Evolutionary conservation across 2,113 vertebrate species (phyloP).

Genomic region (Ciconia boyciana): DNA sequence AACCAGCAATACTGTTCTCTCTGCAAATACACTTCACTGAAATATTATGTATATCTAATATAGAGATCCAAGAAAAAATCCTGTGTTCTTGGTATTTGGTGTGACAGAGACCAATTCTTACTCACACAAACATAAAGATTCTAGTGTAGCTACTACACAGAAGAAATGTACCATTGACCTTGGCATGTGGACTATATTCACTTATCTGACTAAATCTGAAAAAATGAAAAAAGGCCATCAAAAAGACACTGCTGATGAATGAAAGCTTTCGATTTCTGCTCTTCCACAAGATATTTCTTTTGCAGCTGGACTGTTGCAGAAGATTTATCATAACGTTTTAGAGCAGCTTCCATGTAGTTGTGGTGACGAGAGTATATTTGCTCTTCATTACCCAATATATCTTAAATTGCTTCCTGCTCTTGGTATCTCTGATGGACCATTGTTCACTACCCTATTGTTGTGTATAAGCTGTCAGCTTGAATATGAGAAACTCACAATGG

Average conservation of each 20-base stretch:
- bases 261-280: conserved; percentile 48
- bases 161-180: neutral
- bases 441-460: conserved; percentile 47
- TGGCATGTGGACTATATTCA: neutral
- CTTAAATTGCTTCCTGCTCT: conserved; percentile 54
- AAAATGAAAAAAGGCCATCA: neutral
- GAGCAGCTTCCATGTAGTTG: conserved; percentile 44
- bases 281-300: conserved; percentile 22
- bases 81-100: neutral
- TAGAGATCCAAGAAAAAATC: neutral
- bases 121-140: neutral
- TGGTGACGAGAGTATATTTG: conserved; percentile 39
- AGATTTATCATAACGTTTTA: conserved; percentile 56
- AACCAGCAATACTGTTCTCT: neutral
- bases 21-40: neutral
- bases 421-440: conserved; percentile 60
- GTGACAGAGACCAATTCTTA: neutral
- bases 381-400: conserved; percentile 57
- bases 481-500: conserved; percentile 27
- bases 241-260: conserved; percentile 27
- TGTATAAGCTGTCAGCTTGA: conserved; percentile 19
- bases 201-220: neutral
- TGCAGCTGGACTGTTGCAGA: conserved; percentile 63
- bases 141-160: neutral
- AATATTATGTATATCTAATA: neutral